These are phyloP conservation scores for Percopsis transmontana DNA, from an alignment of 2,113 vertebrate species.

Conservation along the genomic window DNA sequence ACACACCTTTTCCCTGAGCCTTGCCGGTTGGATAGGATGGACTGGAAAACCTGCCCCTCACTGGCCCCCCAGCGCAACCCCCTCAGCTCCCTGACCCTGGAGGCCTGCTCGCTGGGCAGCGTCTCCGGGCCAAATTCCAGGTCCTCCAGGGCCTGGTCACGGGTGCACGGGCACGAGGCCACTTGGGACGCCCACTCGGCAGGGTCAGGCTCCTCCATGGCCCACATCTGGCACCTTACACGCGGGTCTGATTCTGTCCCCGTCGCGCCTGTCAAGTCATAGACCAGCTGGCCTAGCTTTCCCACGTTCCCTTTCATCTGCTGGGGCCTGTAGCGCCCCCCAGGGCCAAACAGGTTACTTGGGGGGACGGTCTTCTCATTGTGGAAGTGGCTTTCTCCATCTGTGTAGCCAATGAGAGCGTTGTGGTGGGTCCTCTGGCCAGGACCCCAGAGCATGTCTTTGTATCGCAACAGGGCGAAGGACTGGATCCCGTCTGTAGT, in stretches of 20 bases:
- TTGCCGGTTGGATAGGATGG: slow-evolving; percentile 70
- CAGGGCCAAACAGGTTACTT: slow-evolving; percentile 70
- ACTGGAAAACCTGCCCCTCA: slow-evolving; percentile 67
- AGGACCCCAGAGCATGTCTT: slow-evolving; percentile 79
- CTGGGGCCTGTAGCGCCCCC: slow-evolving; percentile 79
- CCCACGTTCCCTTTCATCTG: slow-evolving; percentile 69
- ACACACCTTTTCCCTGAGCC: slow-evolving; percentile 79
- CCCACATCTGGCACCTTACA: slow-evolving; percentile 76
- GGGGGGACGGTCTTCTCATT: slow-evolving; percentile 67
- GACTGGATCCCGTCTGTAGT: slow-evolving; percentile 78
- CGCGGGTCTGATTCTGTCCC: slow-evolving; percentile 47
- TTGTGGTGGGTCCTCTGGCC: slow-evolving; percentile 74
- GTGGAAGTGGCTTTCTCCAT: slow-evolving; percentile 65
- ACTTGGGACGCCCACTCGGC: slow-evolving; percentile 65
- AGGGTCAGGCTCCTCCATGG: slow-evolving; percentile 69
- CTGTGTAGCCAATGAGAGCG: slow-evolving; percentile 80
- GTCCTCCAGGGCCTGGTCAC: slow-evolving; percentile 73
- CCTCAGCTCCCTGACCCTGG: slow-evolving; percentile 55
- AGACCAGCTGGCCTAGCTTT: slow-evolving; percentile 73
- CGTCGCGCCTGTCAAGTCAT: slow-evolving; percentile 61
- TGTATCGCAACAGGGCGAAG: slow-evolving; percentile 78
- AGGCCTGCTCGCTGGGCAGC: slow-evolving; percentile 29
- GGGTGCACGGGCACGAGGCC: slow-evolving; percentile 76
- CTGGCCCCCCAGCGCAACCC: slow-evolving; percentile 68
- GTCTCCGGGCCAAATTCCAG: slow-evolving; percentile 71